A percentile compares a stretch with the other conserved stretches of the same genome.
Evolutionary conservation across 2,888 invertebrate genomes (phyloP).

Genomic region (Sesia apiformis): DNA sequence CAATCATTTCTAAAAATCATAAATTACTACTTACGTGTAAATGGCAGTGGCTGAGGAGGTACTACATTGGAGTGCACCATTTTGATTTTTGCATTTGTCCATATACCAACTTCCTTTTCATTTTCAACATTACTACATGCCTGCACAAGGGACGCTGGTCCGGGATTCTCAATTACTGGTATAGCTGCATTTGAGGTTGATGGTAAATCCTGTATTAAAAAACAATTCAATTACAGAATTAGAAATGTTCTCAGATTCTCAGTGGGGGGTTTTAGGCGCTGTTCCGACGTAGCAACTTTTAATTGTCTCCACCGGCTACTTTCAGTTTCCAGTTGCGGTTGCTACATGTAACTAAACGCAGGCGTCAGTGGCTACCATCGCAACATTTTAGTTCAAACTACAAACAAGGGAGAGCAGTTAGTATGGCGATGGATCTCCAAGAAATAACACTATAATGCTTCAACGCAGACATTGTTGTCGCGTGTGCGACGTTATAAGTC

Average conservation of each 20-base stretch:
- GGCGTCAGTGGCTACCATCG: no score
- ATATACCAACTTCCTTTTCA: conserved; percentile 65
- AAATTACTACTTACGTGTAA: conserved; percentile 47
- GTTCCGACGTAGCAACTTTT: neutral
- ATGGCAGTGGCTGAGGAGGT: conserved; percentile 60
- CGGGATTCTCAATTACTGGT: conserved; percentile 46
- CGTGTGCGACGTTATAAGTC: no score
- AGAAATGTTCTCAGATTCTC: no score
- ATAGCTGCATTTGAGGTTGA: conserved; percentile 51
- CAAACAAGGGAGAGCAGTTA: no score
- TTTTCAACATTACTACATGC: conserved; percentile 59
- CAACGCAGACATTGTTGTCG: no score
- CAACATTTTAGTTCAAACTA: no score
- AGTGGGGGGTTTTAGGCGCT: no score
- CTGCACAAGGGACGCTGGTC: conserved; percentile 59
- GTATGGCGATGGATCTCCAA: no score
- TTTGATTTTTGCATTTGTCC: conserved; percentile 68
- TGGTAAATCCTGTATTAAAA: conserved; percentile 46
- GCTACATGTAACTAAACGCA: no score
- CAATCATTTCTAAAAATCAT: no score
- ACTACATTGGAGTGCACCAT: conserved; percentile 63
- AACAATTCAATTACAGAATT: neutral
- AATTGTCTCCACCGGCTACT: neutral
- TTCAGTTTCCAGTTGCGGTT: no score
- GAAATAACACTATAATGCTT: no score